Evolutionary conservation across 1,140 invertebrate species (phyloP).

Genomic region (Psilanteris sp.): DNA sequence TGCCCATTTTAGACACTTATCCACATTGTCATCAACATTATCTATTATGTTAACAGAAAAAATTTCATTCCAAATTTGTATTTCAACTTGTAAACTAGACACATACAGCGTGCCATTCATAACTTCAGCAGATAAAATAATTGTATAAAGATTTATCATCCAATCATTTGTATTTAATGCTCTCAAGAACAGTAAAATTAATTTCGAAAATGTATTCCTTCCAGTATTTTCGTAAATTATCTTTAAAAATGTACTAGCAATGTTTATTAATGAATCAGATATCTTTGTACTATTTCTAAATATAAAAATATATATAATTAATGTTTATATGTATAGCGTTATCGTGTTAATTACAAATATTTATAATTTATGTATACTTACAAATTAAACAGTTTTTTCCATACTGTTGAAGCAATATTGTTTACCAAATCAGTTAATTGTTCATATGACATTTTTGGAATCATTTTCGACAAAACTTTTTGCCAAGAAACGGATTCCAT

Average conservation of each 20-base stretch:
- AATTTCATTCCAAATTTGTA: conserved; percentile 45
- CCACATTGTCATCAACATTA: conserved; percentile 61
- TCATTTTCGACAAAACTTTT: conserved; percentile 17
- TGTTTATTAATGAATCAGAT: conserved; percentile 71
- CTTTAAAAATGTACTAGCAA: conserved; percentile 76
- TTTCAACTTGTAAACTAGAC: conserved; percentile 51
- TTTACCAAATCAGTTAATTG: conserved; percentile 61
- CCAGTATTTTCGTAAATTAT: conserved; percentile 68
- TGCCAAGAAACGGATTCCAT: conserved; percentile 36
- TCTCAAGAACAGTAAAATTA: conserved; percentile 65
- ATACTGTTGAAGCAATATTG: conserved; percentile 57
- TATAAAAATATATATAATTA: background rate
- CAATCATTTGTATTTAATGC: conserved; percentile 67
- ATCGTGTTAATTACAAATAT: no score
- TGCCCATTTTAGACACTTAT: conserved; percentile 73
- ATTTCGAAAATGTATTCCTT: conserved; percentile 42
- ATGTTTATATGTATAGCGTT: no score
- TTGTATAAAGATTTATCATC: conserved; percentile 67
- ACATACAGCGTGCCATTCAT: conserved; percentile 70
- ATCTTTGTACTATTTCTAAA: conserved; percentile 67
- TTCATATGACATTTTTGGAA: conserved; percentile 23
- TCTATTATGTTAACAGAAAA: background rate
- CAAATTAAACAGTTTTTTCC: conserved; percentile 66
- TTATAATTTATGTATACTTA: no score
- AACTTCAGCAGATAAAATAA: conserved; percentile 71